Evolutionary conservation across 2,888 invertebrate genomes (phyloP).

Genomic region (Acanthosepion lycidas): DNA sequence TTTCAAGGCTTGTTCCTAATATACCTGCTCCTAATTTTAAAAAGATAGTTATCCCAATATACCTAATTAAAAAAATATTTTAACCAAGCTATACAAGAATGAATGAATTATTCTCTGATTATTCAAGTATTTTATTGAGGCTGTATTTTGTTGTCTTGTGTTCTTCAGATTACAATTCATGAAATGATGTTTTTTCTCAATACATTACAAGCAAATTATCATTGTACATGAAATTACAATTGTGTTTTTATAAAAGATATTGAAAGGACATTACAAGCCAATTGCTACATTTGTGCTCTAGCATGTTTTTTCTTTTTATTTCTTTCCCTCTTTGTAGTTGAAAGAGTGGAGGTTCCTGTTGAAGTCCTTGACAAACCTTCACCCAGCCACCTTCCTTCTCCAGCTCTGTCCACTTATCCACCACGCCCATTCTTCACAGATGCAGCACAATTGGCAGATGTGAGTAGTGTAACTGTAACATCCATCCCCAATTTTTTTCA

Average conservation of each 20-base stretch:
- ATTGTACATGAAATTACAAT: not conserved
- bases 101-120: too few species aligned
- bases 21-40: too few species aligned
- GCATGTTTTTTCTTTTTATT: not conserved
- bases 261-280: too few species aligned
- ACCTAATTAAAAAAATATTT: too few species aligned
- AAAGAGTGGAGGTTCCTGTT: conserved; percentile 71
- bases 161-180: conserved; percentile 36
- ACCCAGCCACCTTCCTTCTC: conserved; percentile 53
- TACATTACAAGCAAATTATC: not conserved
- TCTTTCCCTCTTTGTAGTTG: conserved; percentile 61
- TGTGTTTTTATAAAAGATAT: not conserved
- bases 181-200: not conserved
- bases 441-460: conserved; percentile 61
- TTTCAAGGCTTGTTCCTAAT: too few species aligned
- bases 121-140: too few species aligned
- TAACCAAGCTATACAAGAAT: too few species aligned
- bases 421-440: conserved; percentile 67
- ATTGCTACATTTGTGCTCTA: too few species aligned
- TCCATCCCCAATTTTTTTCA: not conserved
- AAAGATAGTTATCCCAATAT: too few species aligned
- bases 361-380: conserved; percentile 57
- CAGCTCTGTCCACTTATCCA: conserved; percentile 56
- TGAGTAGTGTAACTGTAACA: conserved; percentile 49
- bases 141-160: not conserved